Evolutionary conservation across 2,888 invertebrate species (phyloP).

Genomic region (Harpalus rubripes): DNA sequence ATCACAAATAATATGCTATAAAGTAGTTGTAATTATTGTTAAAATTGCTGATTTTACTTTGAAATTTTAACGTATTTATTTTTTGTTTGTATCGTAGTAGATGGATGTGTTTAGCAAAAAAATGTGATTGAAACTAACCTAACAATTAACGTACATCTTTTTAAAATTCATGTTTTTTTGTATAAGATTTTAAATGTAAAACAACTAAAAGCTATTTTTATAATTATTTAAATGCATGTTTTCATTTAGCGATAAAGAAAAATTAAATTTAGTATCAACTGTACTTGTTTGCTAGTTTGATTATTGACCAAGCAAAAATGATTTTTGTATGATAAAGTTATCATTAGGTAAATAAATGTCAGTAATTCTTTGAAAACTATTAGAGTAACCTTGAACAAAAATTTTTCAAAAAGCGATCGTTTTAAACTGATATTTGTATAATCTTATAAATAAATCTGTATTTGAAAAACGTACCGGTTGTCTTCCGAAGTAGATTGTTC

Average conservation of each 20-base stretch:
- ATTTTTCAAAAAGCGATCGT: background rate
- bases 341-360: background rate
- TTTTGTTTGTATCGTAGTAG: background rate
- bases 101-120: no score
- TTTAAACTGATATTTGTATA: no score
- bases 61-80: background rate
- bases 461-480: background rate
- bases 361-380: background rate
- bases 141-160: background rate
- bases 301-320: constrained; percentile 1
- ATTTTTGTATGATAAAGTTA: constrained; percentile 3
- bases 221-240: no score
- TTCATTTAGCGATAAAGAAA: background rate
- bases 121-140: background rate
- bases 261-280: background rate
- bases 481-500: background rate
- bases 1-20: background rate
- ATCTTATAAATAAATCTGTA: background rate
- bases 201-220: no score
- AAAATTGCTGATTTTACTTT: no score
- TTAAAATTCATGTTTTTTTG: no score
- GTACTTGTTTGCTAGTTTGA: background rate
- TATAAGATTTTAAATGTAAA: no score
- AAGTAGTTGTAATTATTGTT: no score
- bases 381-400: background rate